A percentile compares a stretch with the other conserved stretches of the same genome.
Evolutionary conservation across 2,113 vertebrate species (phyloP).

Genomic region (Gracilinanus agilis): DNA sequence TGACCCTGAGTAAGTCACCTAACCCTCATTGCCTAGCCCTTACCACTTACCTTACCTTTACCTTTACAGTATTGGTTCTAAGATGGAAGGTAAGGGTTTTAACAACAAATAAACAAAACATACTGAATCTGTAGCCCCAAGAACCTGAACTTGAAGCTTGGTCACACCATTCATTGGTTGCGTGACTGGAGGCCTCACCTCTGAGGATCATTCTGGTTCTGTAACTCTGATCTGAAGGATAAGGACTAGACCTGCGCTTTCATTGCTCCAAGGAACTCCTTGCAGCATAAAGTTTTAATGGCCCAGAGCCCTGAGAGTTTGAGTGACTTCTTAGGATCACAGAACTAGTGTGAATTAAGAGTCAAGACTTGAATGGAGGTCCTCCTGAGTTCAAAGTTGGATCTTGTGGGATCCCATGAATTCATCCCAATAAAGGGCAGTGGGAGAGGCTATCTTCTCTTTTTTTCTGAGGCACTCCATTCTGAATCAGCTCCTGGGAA

Average conservation of each 20-base stretch:
- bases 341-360: neutral
- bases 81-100: too few species aligned
- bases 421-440: neutral
- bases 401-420: neutral
- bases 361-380: neutral
- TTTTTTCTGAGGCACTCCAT: neutral
- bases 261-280: neutral
- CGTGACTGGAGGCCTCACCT: neutral
- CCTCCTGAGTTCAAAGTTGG: neutral
- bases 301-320: neutral
- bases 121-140: neutral
- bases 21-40: too few species aligned
- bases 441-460: neutral
- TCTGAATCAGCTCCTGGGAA: neutral
- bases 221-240: neutral
- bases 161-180: neutral
- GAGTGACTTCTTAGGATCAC: neutral
- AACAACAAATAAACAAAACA: neutral
- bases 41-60: too few species aligned
- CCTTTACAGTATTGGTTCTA: too few species aligned
- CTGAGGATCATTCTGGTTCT: neutral
- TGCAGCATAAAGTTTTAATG: neutral
- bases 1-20: too few species aligned
- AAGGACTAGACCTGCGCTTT: neutral
- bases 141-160: neutral